phyloP scores from a whole-genome alignment of 2,797 vertebrate genomes.

The Protosalanx chinensis region DNA sequence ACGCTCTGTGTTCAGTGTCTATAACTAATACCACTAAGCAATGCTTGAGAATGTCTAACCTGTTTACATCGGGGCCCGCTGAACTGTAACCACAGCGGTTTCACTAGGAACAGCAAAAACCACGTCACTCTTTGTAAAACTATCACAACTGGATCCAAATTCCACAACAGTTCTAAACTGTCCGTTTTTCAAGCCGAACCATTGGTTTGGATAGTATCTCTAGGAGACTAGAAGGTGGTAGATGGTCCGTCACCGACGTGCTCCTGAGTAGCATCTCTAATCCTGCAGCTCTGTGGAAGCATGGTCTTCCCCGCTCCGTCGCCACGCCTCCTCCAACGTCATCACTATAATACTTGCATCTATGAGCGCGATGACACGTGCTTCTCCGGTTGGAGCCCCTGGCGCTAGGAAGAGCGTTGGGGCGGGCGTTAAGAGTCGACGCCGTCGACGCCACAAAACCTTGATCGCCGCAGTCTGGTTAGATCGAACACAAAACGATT shows the following conservation, averaged over 20 bases:
- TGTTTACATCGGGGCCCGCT: background rate
- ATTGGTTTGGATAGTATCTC: background rate
- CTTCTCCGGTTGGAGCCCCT: slow-evolving; percentile 10
- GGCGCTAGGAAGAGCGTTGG: background rate
- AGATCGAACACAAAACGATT: background rate
- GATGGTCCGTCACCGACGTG: background rate
- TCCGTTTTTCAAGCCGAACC: too few relatives aligned
- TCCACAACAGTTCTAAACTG: too few relatives aligned
- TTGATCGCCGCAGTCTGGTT: background rate
- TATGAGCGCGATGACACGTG: slow-evolving; percentile 21
- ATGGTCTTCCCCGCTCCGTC: slow-evolving; percentile 27
- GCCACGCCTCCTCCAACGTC: slow-evolving; percentile 17
- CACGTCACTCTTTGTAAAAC: background rate
- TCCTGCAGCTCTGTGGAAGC: slow-evolving; percentile 5
- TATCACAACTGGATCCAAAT: too few relatives aligned
- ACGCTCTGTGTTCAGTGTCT: background rate
- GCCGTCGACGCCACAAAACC: background rate
- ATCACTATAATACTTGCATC: slow-evolving; percentile 18
- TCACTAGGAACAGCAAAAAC: background rate
- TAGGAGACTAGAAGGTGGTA: background rate
- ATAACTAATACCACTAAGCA: background rate
- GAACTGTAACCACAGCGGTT: background rate
- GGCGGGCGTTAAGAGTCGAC: background rate
- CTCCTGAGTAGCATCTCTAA: background rate
- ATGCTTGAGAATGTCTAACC: background rate